Evolutionary conservation across 1,140 invertebrate genomes (phyloP).

Genomic region (Bombus confusus): DNA sequence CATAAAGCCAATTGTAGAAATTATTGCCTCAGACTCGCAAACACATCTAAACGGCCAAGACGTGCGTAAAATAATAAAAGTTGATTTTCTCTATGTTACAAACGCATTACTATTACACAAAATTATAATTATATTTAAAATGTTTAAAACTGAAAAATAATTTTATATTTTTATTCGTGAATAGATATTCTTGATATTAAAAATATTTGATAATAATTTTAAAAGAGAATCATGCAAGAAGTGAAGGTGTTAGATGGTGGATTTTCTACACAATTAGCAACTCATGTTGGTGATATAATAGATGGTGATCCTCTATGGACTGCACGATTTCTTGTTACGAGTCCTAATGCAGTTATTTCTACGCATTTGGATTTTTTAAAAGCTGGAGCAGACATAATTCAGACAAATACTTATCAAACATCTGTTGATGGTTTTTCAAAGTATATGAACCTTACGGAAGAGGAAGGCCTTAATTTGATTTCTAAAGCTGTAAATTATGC

Average conservation of each 20-base stretch:
- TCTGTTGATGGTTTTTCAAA: slow-evolving; percentile 90
- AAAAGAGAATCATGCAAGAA: slow-evolving; percentile 57
- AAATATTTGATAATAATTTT: background rate
- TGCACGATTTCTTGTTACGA: slow-evolving; percentile 87
- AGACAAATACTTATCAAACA: slow-evolving; percentile 95
- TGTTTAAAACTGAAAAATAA: background rate
- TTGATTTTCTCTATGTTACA: background rate
- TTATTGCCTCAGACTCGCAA: slow-evolving; percentile 19
- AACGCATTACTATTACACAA: background rate
- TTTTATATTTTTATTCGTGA: background rate
- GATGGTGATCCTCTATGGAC: slow-evolving; percentile 93
- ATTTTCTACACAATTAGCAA: slow-evolving; percentile 91
- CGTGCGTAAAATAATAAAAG: slow-evolving; percentile 8
- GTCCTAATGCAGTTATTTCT: slow-evolving; percentile 89
- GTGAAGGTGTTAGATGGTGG: slow-evolving; percentile 90
- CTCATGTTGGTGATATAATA: slow-evolving; percentile 87
- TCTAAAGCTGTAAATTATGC: slow-evolving; percentile 88
- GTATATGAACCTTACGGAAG: slow-evolving; percentile 85
- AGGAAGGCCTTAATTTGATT: slow-evolving; percentile 88
- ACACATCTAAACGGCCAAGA: slow-evolving; percentile 16
- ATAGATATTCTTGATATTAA: background rate
- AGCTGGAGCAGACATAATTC: slow-evolving; percentile 92
- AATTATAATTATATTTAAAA: background rate
- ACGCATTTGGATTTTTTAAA: slow-evolving; percentile 91
- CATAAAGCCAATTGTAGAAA: slow-evolving; percentile 6